Base-by-base conservation (phyloP, 2,888 invertebrate species). In the Noctua pronuba region DNA sequence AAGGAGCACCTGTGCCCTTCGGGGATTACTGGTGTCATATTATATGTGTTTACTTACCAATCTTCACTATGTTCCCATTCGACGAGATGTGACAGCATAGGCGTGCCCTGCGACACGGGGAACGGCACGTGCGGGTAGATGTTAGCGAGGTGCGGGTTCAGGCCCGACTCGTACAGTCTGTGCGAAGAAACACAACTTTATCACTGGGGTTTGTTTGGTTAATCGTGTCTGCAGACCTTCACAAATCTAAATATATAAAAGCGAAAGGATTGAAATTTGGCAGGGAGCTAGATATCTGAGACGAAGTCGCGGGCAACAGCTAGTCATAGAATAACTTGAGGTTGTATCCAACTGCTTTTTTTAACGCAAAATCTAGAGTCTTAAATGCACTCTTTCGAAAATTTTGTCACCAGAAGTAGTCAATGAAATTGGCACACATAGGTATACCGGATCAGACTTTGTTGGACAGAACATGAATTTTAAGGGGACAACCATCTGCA, bases 31-130 rank as follows among this genome's bases (percentile, higher is more conserved):
- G 60, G 3, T 5, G 35, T 0, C 5, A 35, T 21, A 0, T 24
- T 35, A 11, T 35, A 5, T 21, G 13, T 6, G 38, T n/a, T 65
- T 18, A 65, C 94, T 94, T 88, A 96, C 98, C 98, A 98, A 80
- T 98, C 97, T 80, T 98, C 97, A 31, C 97, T 97, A 90, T 99
- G 99, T 87, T 99, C 98, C 99, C 99, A 99, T 84, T 97, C 97
- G n/a, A 99, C 97, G 4, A 98, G 95, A 8, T 99, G 98, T 0
- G 98, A 97, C 66, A 99, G 97, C 97, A 98, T 98, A 0, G 98
- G 98, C 0, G 99, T 99, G 2, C 98, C 98, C 49, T 98, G 97
- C 0, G 99, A 98, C 1, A 99, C 99, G 0, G 99, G 99, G 94
- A 97, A 99, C 64, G 97, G 91, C 0, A 99, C 96, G 44, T 97